phyloP scores from a whole-genome alignment of 2,113 vertebrate species.

The Notarius quadriscutis region DNA sequence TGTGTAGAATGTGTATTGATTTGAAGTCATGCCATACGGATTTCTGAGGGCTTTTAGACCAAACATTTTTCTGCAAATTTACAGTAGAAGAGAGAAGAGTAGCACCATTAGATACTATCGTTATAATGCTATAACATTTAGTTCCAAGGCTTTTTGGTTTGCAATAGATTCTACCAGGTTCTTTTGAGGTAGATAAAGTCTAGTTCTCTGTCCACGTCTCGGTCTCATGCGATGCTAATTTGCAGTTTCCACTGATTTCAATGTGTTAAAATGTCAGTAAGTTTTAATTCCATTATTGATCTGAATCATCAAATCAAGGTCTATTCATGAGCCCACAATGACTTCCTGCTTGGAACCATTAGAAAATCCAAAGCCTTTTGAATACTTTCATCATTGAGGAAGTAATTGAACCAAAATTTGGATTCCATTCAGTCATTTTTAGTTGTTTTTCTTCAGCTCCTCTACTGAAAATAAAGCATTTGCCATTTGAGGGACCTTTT shows the following conservation, averaged over 20 bases:
- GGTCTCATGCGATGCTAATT: neutral
- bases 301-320: slow-evolving; percentile 37
- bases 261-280: slow-evolving; percentile 22
- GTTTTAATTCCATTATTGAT: slow-evolving; percentile 35
- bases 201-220: neutral
- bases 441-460: slow-evolving; percentile 8
- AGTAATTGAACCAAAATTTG: slow-evolving; percentile 25
- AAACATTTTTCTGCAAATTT: slow-evolving; percentile 3
- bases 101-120: neutral
- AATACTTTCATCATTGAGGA: slow-evolving; percentile 38
- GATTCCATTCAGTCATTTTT: slow-evolving; percentile 6
- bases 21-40: slow-evolving; percentile 58
- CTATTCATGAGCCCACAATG: slow-evolving; percentile 37
- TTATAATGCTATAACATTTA: too few relatives aligned
- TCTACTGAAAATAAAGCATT: slow-evolving; percentile 9
- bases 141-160: neutral
- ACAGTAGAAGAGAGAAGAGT: neutral
- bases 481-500: neutral
- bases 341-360: slow-evolving; percentile 35
- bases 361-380: slow-evolving; percentile 25
- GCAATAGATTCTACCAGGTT: neutral
- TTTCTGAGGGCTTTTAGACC: slow-evolving; percentile 53
- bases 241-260: slow-evolving; percentile 2
- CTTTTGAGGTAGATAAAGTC: neutral
- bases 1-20: slow-evolving; percentile 60